A percentile compares a stretch with the other conserved stretches of the same genome.
Evolutionary conservation across 2,113 vertebrate species (phyloP).

Genomic region (Gobio gobio): DNA sequence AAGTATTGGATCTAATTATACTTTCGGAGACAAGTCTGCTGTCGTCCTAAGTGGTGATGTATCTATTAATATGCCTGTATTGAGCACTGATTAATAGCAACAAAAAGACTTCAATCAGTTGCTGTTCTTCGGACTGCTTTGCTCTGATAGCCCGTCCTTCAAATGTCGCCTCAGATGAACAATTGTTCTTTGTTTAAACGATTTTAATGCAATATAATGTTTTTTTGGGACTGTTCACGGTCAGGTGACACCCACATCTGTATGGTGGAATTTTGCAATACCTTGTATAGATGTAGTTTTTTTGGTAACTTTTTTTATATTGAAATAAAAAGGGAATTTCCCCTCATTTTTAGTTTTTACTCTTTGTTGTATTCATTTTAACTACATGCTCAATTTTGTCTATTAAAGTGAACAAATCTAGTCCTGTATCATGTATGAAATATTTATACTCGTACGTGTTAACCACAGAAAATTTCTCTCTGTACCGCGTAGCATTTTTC

Average conservation of each 20-base stretch:
- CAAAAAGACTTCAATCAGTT: neutral
- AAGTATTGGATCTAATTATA: neutral
- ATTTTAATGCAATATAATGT: neutral
- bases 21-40: neutral
- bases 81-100: neutral
- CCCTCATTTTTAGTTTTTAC: slow-evolving; percentile 41
- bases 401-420: neutral
- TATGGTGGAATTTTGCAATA: neutral
- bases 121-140: neutral
- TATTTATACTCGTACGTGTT: neutral
- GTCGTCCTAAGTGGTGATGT: neutral
- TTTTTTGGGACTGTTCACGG: neutral
- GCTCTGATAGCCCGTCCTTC: neutral
- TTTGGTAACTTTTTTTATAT: slow-evolving; percentile 19
- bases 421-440: neutral
- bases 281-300: slow-evolving; percentile 17
- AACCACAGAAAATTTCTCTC: neutral
- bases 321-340: slow-evolving; percentile 29
- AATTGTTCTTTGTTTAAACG: neutral
- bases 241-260: neutral
- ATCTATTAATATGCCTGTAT: slow-evolving; percentile 16
- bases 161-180: neutral
- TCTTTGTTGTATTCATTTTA: neutral
- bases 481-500: neutral
- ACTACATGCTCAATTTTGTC: neutral